Evolutionary conservation across 1,140 invertebrate genomes (phyloP).

Genomic region (silkworm (Bombyx mori)): DNA sequence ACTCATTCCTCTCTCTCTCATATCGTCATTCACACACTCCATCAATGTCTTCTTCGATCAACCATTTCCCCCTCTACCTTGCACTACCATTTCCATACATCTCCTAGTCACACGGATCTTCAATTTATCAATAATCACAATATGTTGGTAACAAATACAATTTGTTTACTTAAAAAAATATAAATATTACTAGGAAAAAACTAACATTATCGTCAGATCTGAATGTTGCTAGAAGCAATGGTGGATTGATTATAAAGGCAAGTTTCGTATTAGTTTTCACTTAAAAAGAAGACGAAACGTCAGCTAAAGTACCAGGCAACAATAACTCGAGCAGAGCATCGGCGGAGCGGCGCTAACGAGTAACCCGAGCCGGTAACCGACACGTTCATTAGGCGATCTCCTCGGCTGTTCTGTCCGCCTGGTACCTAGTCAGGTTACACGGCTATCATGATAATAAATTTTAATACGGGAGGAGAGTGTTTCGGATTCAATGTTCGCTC

Average conservation of each 20-base stretch:
- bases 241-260: not conserved
- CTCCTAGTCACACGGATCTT: no score
- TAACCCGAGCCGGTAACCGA: slow-evolving; percentile 50
- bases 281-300: slow-evolving; percentile 6
- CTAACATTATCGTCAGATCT: no score
- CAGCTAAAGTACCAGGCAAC: slow-evolving; percentile 29
- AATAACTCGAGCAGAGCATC: slow-evolving; percentile 29
- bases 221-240: not conserved
- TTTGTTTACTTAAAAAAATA: no score
- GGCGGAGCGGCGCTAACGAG: slow-evolving; percentile 41
- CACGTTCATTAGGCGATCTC: slow-evolving; percentile 46
- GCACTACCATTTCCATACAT: no score
- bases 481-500: not conserved
- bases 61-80: no score
- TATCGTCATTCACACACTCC: no score
- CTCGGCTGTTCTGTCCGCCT: slow-evolving; percentile 31
- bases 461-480: slow-evolving; percentile 7
- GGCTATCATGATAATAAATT: slow-evolving; percentile 40
- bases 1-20: no score
- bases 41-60: no score
- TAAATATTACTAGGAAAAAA: no score
- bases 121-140: no score
- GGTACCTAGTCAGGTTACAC: slow-evolving; percentile 13
- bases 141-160: no score
- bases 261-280: not conserved